Percentiles rank a stretch among this genome's conserved stretches.
These are phyloP conservation scores for Contarinia nasturtii DNA, from an alignment of 1,140 invertebrate species.

Conservation along the genomic window DNA sequence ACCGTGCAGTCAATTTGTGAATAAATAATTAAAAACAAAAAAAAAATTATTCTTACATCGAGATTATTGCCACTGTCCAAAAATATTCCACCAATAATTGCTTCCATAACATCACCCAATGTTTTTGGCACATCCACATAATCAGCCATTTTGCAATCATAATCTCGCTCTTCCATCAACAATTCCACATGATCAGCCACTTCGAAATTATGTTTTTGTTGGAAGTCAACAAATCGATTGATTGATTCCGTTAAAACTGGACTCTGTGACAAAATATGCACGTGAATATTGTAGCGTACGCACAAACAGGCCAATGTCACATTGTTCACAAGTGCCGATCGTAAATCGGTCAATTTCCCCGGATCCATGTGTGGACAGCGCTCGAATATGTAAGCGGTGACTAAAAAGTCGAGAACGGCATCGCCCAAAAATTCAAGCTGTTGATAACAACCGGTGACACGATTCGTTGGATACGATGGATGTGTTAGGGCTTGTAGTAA, in stretches of 20 bases:
- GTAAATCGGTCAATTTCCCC: conserved; percentile 75
- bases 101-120: conserved; percentile 89
- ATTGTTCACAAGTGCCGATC: conserved; percentile 90
- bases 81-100: conserved; percentile 79
- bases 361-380: conserved; percentile 43
- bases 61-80: conserved; percentile 67
- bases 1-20: no score
- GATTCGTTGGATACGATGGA: conserved; percentile 72
- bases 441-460: conserved; percentile 79
- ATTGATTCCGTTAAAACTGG: conserved; percentile 45
- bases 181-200: conserved; percentile 40
- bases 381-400: conserved; percentile 76
- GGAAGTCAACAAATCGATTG: conserved; percentile 59
- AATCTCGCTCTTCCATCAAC: conserved; percentile 45
- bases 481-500: conserved; percentile 79
- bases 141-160: conserved; percentile 32
- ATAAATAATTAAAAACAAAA: no score
- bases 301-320: conserved; percentile 77
- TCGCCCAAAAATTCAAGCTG: conserved; percentile 90
- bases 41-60: conserved; percentile 15
- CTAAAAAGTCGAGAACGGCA: conserved; percentile 84
- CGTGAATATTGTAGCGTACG: conserved; percentile 68
- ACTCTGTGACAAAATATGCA: conserved; percentile 43
- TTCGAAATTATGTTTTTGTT: conserved; percentile 45
- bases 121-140: conserved; percentile 79